These are phyloP conservation scores for Willisornis vidua DNA, from an alignment of 2,113 vertebrate species.

Conservation along the genomic window DNA sequence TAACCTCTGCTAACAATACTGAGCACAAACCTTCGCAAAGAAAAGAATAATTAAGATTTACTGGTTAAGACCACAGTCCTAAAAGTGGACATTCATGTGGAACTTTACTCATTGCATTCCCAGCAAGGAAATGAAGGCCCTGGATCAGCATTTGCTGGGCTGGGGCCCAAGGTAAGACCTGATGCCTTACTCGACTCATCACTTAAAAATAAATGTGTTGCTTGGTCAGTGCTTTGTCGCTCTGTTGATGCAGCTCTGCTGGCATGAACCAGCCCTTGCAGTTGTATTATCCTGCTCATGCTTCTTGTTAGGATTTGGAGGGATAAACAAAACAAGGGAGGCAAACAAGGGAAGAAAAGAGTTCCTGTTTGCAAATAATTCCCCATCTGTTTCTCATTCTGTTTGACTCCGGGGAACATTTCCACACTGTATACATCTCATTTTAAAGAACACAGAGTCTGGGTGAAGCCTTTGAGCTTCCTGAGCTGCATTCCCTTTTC, in stretches of 20 bases:
- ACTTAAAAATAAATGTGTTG: background rate
- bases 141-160: background rate
- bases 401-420: background rate
- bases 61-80: background rate
- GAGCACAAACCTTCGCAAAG: background rate
- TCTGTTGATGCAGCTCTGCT: background rate
- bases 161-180: background rate
- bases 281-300: background rate
- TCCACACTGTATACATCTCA: background rate
- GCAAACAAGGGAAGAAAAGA: background rate
- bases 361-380: slow-evolving; percentile 55
- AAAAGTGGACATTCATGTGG: background rate
- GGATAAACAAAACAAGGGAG: slow-evolving; percentile 56
- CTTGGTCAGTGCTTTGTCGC: background rate
- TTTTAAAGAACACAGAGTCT: background rate
- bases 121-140: background rate
- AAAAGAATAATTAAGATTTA: background rate
- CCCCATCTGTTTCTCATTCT: slow-evolving; percentile 70
- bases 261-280: background rate
- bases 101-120: background rate
- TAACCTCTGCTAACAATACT: background rate
- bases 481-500: background rate
- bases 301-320: slow-evolving; percentile 31
- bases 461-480: background rate
- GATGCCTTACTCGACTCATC: background rate